Evolutionary conservation across 2,797 vertebrate species (phyloP).

Genomic region (Sebastes steindachneri): DNA sequence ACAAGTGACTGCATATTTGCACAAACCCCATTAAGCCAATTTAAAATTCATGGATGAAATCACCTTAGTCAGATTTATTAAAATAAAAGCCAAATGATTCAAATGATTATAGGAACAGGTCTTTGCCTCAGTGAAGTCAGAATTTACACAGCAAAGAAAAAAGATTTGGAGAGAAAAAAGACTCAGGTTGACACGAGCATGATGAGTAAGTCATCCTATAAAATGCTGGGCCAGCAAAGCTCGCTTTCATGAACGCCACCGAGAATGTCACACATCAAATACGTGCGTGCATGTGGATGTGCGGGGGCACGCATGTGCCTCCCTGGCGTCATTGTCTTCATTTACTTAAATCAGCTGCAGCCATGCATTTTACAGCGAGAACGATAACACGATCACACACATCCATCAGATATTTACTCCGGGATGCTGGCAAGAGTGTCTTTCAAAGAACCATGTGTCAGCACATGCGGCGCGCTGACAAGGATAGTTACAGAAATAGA

Average conservation of each 20-base stretch:
- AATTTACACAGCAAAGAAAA: neutral
- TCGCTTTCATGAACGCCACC: neutral
- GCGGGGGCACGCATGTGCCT: neutral
- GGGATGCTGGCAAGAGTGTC: conserved; percentile 1
- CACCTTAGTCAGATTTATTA: neutral
- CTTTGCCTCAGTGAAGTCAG: neutral
- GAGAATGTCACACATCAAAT: neutral
- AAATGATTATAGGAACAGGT: neutral
- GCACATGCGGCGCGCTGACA: conserved; percentile 23
- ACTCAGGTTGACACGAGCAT: conserved; percentile 4
- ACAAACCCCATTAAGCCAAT: neutral
- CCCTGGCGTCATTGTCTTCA: neutral
- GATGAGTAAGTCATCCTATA: conserved; percentile 11
- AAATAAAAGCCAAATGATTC: neutral
- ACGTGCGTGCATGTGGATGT: neutral
- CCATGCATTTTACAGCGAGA: conserved; percentile 9
- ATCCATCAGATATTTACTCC: conserved; percentile 21
- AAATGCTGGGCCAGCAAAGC: neutral
- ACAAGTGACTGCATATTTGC: neutral
- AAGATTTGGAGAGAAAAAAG: neutral
- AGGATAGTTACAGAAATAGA: conserved; percentile 32
- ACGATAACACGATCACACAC: neutral
- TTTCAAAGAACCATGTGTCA: conserved; percentile 34
- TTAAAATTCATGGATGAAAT: neutral
- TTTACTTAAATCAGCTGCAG: conserved; percentile 14